These are phyloP conservation scores for Pitangus sulphuratus DNA, from an alignment of 2,797 vertebrate species.

Conservation along the genomic window DNA sequence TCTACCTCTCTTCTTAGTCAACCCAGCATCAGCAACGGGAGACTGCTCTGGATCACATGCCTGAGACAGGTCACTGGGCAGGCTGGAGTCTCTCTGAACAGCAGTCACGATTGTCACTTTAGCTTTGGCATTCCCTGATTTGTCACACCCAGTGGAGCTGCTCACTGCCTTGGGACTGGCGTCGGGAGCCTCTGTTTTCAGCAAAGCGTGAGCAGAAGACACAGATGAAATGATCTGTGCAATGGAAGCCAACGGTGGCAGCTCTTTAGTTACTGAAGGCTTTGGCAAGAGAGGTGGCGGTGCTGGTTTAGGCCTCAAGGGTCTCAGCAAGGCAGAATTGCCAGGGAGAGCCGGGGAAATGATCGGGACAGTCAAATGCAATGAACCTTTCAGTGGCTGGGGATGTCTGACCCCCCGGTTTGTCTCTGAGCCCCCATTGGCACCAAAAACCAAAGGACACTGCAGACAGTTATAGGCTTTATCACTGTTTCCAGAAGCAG, in stretches of 20 bases:
- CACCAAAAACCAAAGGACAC: conserved; percentile 56
- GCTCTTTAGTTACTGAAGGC: conserved; percentile 82
- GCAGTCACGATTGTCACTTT: conserved; percentile 19
- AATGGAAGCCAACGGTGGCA: conserved; percentile 93
- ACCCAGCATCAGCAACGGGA: background rate
- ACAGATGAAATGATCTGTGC: conserved; percentile 98
- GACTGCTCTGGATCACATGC: conserved; percentile 56
- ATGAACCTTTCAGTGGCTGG: conserved; percentile 73
- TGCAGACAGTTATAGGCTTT: conserved; percentile 57
- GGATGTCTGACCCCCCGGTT: conserved; percentile 71
- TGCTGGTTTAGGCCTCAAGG: conserved; percentile 86
- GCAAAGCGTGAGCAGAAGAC: conserved; percentile 87
- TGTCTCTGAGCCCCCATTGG: conserved; percentile 69
- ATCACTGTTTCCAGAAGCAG: conserved; percentile 56
- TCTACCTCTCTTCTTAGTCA: conserved; percentile 81
- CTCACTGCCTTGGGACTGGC: conserved; percentile 12
- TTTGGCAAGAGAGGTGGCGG: conserved; percentile 87
- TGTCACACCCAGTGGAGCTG: conserved; percentile 47
- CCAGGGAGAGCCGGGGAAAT: conserved; percentile 77
- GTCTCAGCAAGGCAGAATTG: conserved; percentile 78
- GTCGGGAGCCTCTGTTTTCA: conserved; percentile 81
- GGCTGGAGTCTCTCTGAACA: conserved; percentile 48
- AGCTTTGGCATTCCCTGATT: conserved; percentile 61
- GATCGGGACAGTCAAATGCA: conserved; percentile 80
- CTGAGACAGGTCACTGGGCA: conserved; percentile 47